A percentile compares a stretch with the other conserved stretches of the same genome.
Evolutionary conservation across 2,888 invertebrate genomes (phyloP).

Genomic region (Halocaridina rubra): DNA sequence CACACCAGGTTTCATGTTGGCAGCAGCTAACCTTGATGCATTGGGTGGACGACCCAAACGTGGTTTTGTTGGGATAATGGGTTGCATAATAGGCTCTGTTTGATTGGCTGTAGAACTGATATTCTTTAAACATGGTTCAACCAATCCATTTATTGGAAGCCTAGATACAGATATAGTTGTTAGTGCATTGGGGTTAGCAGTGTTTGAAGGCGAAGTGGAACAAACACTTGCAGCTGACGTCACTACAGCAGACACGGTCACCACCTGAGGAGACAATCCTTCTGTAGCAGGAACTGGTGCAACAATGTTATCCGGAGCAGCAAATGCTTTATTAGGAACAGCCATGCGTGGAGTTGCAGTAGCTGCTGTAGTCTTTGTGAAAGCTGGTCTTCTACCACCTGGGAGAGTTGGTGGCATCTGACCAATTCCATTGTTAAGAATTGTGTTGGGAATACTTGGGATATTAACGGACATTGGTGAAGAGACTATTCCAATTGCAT

Average conservation of each 20-base stretch:
- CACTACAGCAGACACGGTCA: neutral
- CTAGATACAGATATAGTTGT: neutral
- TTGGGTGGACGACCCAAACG: slow-evolving; percentile 61
- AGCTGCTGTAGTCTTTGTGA: slow-evolving; percentile 39
- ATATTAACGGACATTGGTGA: neutral
- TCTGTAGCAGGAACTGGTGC: neutral
- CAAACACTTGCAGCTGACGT: neutral
- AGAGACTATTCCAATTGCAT: neutral
- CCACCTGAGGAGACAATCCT: neutral
- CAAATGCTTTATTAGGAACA: neutral
- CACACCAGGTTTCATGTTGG: slow-evolving; percentile 29
- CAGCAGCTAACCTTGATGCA: slow-evolving; percentile 36
- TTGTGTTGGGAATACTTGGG: neutral
- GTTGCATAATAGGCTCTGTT: slow-evolving; percentile 21
- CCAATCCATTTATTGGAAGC: neutral
- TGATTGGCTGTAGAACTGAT: neutral
- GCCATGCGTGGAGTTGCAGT: slow-evolving; percentile 43
- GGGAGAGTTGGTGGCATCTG: neutral
- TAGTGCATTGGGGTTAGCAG: neutral
- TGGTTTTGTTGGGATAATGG: slow-evolving; percentile 58
- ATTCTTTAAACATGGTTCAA: no score
- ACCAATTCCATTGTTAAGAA: neutral
- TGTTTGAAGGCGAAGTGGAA: neutral
- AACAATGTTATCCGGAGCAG: neutral
- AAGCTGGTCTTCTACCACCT: slow-evolving; percentile 15